These are phyloP conservation scores for Adrianichthys oophorus DNA, from an alignment of 2,797 vertebrate genomes.

Conservation along the genomic window DNA sequence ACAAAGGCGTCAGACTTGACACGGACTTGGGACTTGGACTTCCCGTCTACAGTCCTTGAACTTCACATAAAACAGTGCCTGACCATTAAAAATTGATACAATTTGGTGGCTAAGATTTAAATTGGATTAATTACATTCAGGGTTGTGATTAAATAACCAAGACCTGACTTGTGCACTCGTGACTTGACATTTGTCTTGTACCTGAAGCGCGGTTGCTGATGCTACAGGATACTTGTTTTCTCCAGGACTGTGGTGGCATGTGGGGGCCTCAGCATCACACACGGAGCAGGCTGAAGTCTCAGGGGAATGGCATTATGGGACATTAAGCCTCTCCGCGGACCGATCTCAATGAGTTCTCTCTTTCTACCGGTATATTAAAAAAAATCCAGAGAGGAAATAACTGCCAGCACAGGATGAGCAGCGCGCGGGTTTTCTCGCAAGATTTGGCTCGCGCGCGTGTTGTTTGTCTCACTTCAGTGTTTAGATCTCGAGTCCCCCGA, in stretches of 20 bases:
- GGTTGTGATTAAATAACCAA: too few species aligned
- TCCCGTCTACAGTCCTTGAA: too few species aligned
- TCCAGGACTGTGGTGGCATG: conserved; percentile 29
- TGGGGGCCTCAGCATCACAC: conserved; percentile 40
- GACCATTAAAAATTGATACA: too few species aligned
- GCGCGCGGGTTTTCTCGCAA: conserved; percentile 29
- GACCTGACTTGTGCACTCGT: too few species aligned
- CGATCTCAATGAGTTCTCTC: conserved; percentile 36
- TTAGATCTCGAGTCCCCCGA: conserved; percentile 32
- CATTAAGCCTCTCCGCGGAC: conserved; percentile 54
- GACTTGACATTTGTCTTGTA: conserved; percentile 4
- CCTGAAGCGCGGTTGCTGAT: conserved; percentile 3
- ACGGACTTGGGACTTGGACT: too few species aligned
- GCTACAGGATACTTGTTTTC: conserved; percentile 30
- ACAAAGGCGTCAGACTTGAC: too few species aligned
- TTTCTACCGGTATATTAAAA: conserved; percentile 9
- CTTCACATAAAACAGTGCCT: too few species aligned
- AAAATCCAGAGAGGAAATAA: conserved; percentile 31
- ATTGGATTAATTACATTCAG: too few species aligned
- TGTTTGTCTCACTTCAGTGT: conserved; percentile 69
- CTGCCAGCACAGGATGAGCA: conserved; percentile 35
- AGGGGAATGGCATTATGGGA: conserved; percentile 64
- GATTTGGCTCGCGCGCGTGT: conserved; percentile 39
- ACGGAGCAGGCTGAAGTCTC: conserved; percentile 43
- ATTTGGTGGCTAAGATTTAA: too few species aligned